Percentiles rank a stretch among this genome's conserved stretches.
Evolutionary conservation across 1,140 invertebrate genomes (phyloP).

Genomic region (Phortica variegata): DNA sequence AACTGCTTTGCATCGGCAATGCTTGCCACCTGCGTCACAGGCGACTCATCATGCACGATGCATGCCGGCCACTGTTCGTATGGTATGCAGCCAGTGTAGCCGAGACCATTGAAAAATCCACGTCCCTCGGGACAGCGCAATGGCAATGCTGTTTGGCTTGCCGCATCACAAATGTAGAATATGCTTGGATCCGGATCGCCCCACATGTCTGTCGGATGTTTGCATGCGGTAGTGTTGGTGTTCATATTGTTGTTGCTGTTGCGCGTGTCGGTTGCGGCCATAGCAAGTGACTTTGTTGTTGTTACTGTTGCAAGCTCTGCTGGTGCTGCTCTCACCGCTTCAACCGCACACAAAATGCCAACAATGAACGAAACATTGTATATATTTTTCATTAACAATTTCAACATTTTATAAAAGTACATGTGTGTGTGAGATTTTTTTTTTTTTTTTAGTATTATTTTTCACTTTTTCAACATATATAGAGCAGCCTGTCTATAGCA

Average conservation of each 20-base stretch:
- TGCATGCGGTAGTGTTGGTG: conserved; percentile 21
- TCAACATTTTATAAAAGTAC: conserved; percentile 27
- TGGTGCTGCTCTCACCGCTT: not conserved
- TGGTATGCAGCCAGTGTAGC: conserved; percentile 42
- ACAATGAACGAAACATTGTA: conserved; percentile 12
- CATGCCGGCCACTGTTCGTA: conserved; percentile 45
- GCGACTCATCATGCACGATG: conserved; percentile 11
- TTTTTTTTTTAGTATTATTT: too few species aligned
- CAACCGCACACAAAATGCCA: conserved; percentile 8
- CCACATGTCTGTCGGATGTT: conserved; percentile 49
- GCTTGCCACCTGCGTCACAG: conserved; percentile 11
- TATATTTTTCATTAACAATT: conserved; percentile 51
- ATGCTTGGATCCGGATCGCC: conserved; percentile 53
- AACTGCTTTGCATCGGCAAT: conserved; percentile 16
- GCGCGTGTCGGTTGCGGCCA: not conserved
- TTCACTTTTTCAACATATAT: too few species aligned
- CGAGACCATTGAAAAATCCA: conserved; percentile 47
- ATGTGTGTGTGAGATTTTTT: too few species aligned
- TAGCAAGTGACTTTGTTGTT: conserved; percentile 4
- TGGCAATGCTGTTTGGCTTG: conserved; percentile 31
- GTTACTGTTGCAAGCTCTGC: conserved; percentile 19
- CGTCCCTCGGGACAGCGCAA: conserved; percentile 41
- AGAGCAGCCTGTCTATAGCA: too few species aligned
- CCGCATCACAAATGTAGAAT: conserved; percentile 44
- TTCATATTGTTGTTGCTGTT: conserved; percentile 13